These are phyloP conservation scores for Drosophila albomicans DNA, from an alignment of 1,140 invertebrate genomes.

Conservation along the genomic window DNA sequence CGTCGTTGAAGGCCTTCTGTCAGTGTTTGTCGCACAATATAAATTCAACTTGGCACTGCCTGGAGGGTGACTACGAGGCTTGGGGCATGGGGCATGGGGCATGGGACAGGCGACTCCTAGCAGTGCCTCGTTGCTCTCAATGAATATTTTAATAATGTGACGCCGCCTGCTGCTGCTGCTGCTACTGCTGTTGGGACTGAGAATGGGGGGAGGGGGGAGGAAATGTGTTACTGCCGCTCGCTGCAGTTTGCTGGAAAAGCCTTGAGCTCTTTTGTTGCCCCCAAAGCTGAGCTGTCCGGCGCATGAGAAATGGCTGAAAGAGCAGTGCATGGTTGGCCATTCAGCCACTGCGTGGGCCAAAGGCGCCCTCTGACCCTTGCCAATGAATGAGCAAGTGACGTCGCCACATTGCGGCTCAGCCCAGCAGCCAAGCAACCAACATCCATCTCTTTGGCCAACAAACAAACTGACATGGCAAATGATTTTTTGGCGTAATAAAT, in stretches of 20 bases:
- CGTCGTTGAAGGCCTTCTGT: slow-evolving; percentile 56
- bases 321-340: not conserved
- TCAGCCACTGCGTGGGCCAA: slow-evolving; percentile 27
- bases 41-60: slow-evolving; percentile 68
- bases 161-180: slow-evolving; percentile 36
- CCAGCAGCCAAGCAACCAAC: slow-evolving; percentile 7
- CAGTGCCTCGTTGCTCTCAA: slow-evolving; percentile 23
- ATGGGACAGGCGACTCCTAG: not conserved
- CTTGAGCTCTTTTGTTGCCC: slow-evolving; percentile 61
- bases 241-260: slow-evolving; percentile 69
- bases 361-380: not conserved
- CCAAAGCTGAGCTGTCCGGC: slow-evolving; percentile 8
- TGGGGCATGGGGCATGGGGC: not conserved
- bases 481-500: slow-evolving; percentile 43
- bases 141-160: slow-evolving; percentile 78
- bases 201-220: slow-evolving; percentile 16
- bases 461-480: slow-evolving; percentile 44
- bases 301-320: slow-evolving; percentile 39
- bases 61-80: not conserved
- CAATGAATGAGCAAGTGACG: slow-evolving; percentile 15
- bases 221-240: slow-evolving; percentile 59
- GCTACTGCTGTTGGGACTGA: slow-evolving; percentile 18
- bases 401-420: slow-evolving; percentile 10
- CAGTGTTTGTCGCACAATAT: slow-evolving; percentile 75
- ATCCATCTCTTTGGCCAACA: slow-evolving; percentile 13